These are phyloP conservation scores for Heteromurus nitidus DNA, from an alignment of 2,888 invertebrate species.

Conservation along the genomic window DNA sequence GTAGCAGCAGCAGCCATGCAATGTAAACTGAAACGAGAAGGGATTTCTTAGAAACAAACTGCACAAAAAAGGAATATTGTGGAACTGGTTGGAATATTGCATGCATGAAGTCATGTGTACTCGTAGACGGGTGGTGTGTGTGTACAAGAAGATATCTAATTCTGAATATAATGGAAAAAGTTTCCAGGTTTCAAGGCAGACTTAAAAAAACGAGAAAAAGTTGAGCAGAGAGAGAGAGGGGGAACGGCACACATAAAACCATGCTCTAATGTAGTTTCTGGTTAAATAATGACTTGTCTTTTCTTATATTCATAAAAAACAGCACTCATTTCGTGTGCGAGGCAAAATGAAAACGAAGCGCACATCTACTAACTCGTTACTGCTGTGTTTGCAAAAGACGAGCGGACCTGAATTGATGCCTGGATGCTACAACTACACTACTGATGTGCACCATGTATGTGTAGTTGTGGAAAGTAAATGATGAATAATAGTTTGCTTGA, in stretches of 20 bases:
- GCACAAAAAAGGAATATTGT: neutral
- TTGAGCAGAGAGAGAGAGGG: neutral
- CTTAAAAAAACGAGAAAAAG: neutral
- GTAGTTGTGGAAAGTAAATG: neutral
- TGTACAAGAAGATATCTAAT: neutral
- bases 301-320: constrained; percentile 6
- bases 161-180: constrained; percentile 34
- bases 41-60: neutral
- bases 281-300: constrained; percentile 17
- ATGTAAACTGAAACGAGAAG: neutral
- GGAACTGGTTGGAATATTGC: constrained; percentile 5
- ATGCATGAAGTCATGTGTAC: neutral
- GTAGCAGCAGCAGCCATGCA: too few species aligned
- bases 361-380: too few species aligned
- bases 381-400: neutral
- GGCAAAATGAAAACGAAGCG: neutral
- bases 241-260: neutral
- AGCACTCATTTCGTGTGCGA: too few species aligned
- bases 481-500: neutral
- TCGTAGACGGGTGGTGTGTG: too few species aligned
- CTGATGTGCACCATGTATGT: too few species aligned
- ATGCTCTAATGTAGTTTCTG: neutral
- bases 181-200: constrained; percentile 8
- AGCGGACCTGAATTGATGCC: neutral
- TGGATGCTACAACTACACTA: too few species aligned